Conservation (phyloP, 1,140 invertebrate genomes). For the Zophobas morio region DNA sequence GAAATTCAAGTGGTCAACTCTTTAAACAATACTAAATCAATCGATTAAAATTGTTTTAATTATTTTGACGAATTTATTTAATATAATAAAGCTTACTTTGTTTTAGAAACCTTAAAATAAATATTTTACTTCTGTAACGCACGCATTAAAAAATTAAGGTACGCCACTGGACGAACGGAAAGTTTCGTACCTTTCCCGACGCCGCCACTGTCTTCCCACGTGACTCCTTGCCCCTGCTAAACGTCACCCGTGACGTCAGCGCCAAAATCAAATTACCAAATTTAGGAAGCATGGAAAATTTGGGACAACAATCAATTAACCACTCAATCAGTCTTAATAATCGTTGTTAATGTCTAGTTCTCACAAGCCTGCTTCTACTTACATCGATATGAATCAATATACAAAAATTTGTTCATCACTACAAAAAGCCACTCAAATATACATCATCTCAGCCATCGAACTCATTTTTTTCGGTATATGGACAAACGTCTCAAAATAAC, state of each 20-base stretch:
- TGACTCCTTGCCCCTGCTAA: background rate
- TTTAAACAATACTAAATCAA: no score
- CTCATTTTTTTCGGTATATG: constrained; percentile 98
- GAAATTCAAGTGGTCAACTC: no score
- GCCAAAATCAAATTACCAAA: background rate
- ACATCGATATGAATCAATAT: constrained; percentile 21
- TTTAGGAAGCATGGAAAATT: constrained; percentile 17
- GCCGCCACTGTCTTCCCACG: background rate
- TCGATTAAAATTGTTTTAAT: no score
- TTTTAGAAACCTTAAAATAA: no score
- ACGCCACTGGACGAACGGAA: no score
- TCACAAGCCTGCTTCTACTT: constrained; percentile 35
- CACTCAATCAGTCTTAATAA: constrained; percentile 35
- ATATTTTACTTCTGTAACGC: no score
- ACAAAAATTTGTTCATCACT: constrained; percentile 45
- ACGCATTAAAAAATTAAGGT: no score
- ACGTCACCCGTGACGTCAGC: constrained; percentile 5
- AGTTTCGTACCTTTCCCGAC: background rate
- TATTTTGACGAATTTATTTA: no score
- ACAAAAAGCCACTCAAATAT: constrained; percentile 75
- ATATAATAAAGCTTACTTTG: no score
- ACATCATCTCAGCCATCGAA: constrained; percentile 97
- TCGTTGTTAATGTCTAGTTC: constrained; percentile 19
- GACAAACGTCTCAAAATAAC: constrained; percentile 93
- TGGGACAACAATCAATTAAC: background rate